These are phyloP conservation scores for Plestiodon gilberti DNA, from an alignment of 2,113 vertebrate genomes.

Conservation along the genomic window DNA sequence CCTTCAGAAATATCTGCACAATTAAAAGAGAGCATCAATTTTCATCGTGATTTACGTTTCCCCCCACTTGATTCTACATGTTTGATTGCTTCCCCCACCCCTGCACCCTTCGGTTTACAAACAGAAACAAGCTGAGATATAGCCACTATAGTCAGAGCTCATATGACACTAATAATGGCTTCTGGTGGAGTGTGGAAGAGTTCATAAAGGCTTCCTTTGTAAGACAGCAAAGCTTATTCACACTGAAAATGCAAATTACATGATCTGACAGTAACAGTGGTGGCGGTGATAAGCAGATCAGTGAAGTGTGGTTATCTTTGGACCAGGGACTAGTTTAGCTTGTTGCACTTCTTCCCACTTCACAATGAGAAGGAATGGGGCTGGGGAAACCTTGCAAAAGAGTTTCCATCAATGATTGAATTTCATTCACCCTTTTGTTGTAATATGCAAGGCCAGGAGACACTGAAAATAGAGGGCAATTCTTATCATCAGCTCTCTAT, in stretches of 20 bases:
- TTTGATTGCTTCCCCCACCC: not conserved
- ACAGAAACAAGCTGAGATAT: not conserved
- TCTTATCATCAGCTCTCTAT: not conserved
- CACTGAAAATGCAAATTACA: conserved; percentile 4
- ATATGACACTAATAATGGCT: not conserved
- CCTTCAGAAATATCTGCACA: not conserved
- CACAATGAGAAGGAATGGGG: not conserved
- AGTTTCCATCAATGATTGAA: not conserved
- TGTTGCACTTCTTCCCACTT: not conserved
- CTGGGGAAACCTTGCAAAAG: not conserved
- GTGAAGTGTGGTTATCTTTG: conserved; percentile 6
- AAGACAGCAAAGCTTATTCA: not conserved
- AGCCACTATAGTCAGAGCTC: not conserved
- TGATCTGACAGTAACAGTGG: not conserved
- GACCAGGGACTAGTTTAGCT: not conserved
- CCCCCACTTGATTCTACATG: not conserved
- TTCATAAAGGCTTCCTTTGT: not conserved
- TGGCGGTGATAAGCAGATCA: not conserved
- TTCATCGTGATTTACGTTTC: not conserved
- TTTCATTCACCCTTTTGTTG: not conserved
- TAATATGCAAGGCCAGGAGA: not conserved
- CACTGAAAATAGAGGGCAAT: not conserved
- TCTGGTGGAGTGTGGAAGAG: not conserved
- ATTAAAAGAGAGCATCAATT: not conserved
- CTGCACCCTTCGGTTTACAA: not conserved